Conservation (phyloP, 2,888 invertebrate species). For the Lithophane socia region DNA sequence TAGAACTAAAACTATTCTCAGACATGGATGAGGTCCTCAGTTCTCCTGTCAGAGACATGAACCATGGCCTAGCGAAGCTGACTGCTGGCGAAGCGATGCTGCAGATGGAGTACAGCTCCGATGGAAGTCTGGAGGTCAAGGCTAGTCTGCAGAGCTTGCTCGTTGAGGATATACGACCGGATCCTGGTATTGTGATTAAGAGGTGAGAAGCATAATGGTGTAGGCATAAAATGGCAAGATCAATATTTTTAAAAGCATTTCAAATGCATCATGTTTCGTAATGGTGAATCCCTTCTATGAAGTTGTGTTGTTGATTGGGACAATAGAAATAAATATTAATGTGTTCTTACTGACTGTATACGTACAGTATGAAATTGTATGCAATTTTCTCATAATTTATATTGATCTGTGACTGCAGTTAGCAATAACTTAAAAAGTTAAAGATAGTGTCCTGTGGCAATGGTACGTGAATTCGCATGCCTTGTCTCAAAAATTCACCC, state of each 20-base stretch:
- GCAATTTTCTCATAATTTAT: too few relatives aligned
- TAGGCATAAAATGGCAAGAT: neutral
- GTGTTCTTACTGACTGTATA: too few relatives aligned
- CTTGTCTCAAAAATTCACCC: too few relatives aligned
- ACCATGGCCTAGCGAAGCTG: constrained; percentile 93
- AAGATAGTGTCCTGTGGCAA: neutral
- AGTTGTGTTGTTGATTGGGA: neutral
- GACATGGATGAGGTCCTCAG: constrained; percentile 94
- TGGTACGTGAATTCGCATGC: too few relatives aligned
- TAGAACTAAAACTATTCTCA: constrained; percentile 93
- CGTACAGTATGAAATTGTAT: too few relatives aligned
- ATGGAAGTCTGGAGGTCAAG: constrained; percentile 92
- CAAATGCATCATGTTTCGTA: neutral
- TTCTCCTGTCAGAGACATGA: constrained; percentile 93
- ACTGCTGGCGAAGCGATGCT: constrained; percentile 92
- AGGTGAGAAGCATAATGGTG: constrained; percentile 76
- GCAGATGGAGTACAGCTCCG: constrained; percentile 92
- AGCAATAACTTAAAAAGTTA: neutral
- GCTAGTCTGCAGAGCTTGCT: constrained; percentile 92
- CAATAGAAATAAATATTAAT: neutral
- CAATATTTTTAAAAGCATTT: neutral
- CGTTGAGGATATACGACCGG: constrained; percentile 94
- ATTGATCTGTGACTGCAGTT: neutral
- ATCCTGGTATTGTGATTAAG: constrained; percentile 90
- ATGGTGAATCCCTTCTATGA: neutral